phyloP scores from a whole-genome alignment of 1,140 invertebrate genomes.

The Potamilus streckersoni region DNA sequence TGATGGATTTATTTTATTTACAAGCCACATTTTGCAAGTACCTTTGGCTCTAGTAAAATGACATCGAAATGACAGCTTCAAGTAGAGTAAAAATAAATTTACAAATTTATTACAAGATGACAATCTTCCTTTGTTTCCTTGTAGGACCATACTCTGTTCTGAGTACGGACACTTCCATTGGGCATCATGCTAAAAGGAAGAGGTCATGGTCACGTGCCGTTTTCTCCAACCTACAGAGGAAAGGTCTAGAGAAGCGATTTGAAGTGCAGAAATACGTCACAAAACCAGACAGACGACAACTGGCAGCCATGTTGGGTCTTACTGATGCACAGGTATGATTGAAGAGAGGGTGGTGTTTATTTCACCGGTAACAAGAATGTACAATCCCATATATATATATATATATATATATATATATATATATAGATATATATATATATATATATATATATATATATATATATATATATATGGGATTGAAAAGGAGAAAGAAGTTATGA shows the following conservation, averaged over 20 bases:
- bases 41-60: too few species aligned
- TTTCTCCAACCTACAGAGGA: conserved; percentile 91
- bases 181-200: conserved; percentile 78
- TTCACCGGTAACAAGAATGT: not conserved
- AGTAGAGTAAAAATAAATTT: not conserved
- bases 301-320: conserved; percentile 93
- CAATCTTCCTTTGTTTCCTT: conserved; percentile 6
- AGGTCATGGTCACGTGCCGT: conserved; percentile 92
- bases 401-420: conserved; percentile 4
- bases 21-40: too few species aligned
- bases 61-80: too few species aligned
- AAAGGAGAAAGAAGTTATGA: too few species aligned
- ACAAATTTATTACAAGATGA: not conserved
- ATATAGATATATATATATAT: conserved; percentile 1
- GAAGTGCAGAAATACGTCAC: conserved; percentile 99
- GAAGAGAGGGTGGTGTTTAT: not conserved
- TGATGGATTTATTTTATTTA: too few species aligned
- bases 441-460: not conserved
- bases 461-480: too few species aligned
- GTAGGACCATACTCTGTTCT: conserved; percentile 62
- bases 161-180: conserved; percentile 46
- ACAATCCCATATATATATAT: not conserved
- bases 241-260: conserved; percentile 94
- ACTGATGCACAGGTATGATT: conserved; percentile 82
- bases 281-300: conserved; percentile 95